Base-by-base conservation (phyloP, 2,888 invertebrate genomes). In the Bugulina stolonifera region DNA sequence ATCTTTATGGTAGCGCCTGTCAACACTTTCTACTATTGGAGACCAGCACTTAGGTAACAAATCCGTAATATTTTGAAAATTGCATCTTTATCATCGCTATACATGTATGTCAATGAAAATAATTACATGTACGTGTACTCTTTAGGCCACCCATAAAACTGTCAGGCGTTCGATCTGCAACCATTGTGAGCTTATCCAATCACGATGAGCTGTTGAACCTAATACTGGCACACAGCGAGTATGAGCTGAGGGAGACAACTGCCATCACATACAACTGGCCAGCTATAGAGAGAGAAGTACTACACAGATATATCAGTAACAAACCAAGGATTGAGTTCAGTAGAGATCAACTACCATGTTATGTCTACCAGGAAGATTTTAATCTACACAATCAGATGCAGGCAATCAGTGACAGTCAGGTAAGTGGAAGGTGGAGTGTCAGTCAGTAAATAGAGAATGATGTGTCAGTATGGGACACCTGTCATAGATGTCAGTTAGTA, bases 311-410 rank as follows among this genome's bases (percentile, higher is more conserved):
- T 64, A 64, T 64, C 29, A 64, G 64, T 64, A 64, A 34, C 64
- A 64, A 64, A 64, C 64, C 64, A 18, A 25, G 27, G 18, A 64
- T 64, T 10, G 27, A 64, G 29, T 64, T 64, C 64, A 32, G 25
- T n/a, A 64, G 27, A 64, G 64, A 64, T 29, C 32, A 64, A n/a
- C 64, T 64, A 5, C 64, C 64, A 25, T 29, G 3, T 64, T 64
- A 25, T 64, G 64, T 64, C 64, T 64, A 64, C 32, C 64, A 64
- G n/a, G 64, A 64, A 64, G 64, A 64, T 32, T 64, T 64, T 64
- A 64, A 64, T 32, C 64, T 64, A 14, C 64, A 64, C 34, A 64
- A 64, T 27, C 64, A 64, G 64, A 64, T 64, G 64, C 64, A 64
- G 34, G 32, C 64, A 25, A 22, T 64, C 29, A 64, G 32, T 64